Percentiles rank a stretch among this genome's conserved stretches.
phyloP scores from a whole-genome alignment of 1,140 invertebrate species.

The Apis dorsata region DNA sequence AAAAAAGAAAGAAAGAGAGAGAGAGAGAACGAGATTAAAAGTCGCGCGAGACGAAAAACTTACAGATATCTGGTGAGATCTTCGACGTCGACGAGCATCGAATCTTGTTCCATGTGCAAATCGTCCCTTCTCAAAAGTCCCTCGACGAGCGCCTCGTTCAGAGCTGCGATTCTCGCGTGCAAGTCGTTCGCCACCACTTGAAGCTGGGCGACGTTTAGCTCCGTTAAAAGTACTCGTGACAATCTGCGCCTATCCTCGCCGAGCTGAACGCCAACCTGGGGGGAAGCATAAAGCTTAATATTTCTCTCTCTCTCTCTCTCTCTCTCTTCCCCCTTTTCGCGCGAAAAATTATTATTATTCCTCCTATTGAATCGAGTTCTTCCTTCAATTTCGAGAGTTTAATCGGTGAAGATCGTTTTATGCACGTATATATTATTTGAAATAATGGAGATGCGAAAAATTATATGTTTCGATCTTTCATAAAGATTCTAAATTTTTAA shows the following conservation, averaged over 20 bases:
- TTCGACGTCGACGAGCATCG: constrained; percentile 97
- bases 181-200: constrained; percentile 97
- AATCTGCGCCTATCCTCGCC: constrained; percentile 89
- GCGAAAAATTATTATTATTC: neutral
- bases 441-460: neutral
- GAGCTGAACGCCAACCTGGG: constrained; percentile 89
- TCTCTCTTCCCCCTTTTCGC: neutral
- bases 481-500: no score
- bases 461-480: no score
- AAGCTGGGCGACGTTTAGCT: constrained; percentile 96
- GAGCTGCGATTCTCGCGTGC: constrained; percentile 94
- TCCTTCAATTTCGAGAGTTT: neutral
- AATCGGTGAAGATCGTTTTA: no score
- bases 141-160: constrained; percentile 94
- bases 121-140: constrained; percentile 94
- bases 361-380: neutral
- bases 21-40: no score
- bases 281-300: neutral
- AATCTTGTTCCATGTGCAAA: constrained; percentile 97
- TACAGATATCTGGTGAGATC: constrained; percentile 95
- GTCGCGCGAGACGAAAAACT: constrained; percentile 75
- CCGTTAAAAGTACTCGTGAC: constrained; percentile 90
- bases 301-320: no score
- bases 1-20: no score
- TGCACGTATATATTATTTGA: no score